Percentiles rank a stretch among this genome's conserved stretches.
These are phyloP conservation scores for Lamprotornis superbus DNA, from an alignment of 2,113 vertebrate species.

Conservation along the genomic window DNA sequence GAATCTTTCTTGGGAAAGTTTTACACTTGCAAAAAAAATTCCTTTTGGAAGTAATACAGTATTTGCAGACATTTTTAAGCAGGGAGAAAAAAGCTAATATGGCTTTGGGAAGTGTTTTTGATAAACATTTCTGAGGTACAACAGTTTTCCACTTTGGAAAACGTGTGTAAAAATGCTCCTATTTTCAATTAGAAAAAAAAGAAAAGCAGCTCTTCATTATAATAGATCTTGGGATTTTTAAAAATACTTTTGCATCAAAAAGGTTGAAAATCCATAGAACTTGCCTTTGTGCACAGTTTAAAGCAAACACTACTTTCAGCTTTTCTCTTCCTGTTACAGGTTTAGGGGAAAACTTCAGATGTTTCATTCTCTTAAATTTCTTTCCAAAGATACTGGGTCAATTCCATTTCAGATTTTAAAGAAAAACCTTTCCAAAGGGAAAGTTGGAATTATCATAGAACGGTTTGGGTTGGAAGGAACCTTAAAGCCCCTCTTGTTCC, in stretches of 20 bases:
- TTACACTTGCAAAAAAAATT: neutral
- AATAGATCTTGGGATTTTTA: rapidly evolving
- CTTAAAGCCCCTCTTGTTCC: neutral
- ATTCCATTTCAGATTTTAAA: neutral
- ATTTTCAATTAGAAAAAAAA: neutral
- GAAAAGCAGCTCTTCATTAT: neutral
- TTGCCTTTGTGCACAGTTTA: neutral
- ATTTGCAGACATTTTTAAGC: neutral
- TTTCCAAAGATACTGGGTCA: neutral
- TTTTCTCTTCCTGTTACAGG: neutral
- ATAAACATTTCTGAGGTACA: neutral
- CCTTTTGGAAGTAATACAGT: neutral
- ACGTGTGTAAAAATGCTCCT: neutral
- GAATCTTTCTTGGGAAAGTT: neutral
- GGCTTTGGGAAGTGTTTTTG: neutral
- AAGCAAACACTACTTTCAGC: neutral
- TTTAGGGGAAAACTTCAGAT: neutral
- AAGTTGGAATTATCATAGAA: neutral
- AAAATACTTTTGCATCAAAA: neutral
- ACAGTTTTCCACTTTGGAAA: neutral
- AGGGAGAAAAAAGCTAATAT: rapidly evolving
- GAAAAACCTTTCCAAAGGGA: neutral
- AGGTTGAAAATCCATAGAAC: neutral
- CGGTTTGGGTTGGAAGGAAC: neutral
- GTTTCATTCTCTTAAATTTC: neutral